Base-by-base conservation (phyloP, 2,113 vertebrate species). In the Butorides virescens region DNA sequence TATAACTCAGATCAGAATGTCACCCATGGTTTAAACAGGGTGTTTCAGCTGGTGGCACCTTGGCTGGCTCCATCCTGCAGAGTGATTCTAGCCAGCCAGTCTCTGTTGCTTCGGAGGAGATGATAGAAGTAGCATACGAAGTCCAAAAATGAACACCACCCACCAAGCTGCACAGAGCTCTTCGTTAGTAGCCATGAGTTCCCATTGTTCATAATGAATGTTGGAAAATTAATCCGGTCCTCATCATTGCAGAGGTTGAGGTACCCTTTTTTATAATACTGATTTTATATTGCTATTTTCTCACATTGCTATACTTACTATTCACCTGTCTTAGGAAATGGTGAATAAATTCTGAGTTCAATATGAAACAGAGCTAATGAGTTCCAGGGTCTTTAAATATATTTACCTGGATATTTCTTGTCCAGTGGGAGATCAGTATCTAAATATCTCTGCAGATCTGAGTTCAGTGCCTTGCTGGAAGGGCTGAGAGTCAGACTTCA, bases 401-500 rank as follows among this genome's bases (percentile, higher is more conserved):
- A 93, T 95, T 92, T 93, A 84, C 44, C 25, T 83, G 37, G 37
- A 52, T 89, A 9, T 74, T 83, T 94, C 86, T 74, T 84, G 36
- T 72, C 50, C 26, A 52, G 20, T 71, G 61, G 47, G 72, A 95
- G 32, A 77, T 14, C 3, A 2, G 26, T 77, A 76, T 76, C 62
- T 77, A 66, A 90, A 22, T 68, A 73, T 36, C 61, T 86, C 61
- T 93, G n/a, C 44, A 53, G 32, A 93, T 84, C 50, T 4, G 29
- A 80, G 75, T 83, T 78, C 83, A 87, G 36, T 52, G 83, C 52
- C 56, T 74, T 72, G 30, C 61, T 91, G 66, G 39, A 91, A 92
- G 82, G 87, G 39, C 91, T 61, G 21, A 87, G 76, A 84, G 85
- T 92, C 73, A 82, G 70, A 82, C 49, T 93, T 97, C 9, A 79